These are phyloP conservation scores for Lasioglossum oenotherae DNA, from an alignment of 2,888 invertebrate species.

Conservation along the genomic window DNA sequence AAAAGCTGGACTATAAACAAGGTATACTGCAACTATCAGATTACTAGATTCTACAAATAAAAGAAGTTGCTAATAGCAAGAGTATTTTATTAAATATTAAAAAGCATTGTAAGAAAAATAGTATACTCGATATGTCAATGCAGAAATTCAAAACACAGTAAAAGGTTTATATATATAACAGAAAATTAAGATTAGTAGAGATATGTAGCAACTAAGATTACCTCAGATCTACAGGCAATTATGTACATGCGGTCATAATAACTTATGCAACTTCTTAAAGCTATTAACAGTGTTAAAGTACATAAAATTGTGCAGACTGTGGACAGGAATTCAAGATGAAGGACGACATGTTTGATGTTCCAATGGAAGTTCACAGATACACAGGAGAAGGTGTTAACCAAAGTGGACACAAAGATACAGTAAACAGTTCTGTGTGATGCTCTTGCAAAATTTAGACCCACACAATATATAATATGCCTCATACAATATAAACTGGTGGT, in stretches of 20 bases:
- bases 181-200: background rate
- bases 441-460: conserved; percentile 71
- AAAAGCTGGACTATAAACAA: background rate
- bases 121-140: background rate
- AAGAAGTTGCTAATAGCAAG: background rate
- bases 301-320: conserved; percentile 14
- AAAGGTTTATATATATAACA: background rate
- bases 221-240: background rate
- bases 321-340: conserved; percentile 34
- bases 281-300: background rate
- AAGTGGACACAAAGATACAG: conserved; percentile 57
- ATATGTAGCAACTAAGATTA: background rate
- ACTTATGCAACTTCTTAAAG: conserved; percentile 9
- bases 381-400: conserved; percentile 49
- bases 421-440: conserved; percentile 64
- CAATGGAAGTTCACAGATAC: conserved; percentile 42
- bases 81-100: background rate
- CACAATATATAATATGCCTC: background rate
- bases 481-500: background rate
- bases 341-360: conserved; percentile 40
- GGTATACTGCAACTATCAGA: background rate
- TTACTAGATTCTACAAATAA: background rate
- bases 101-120: background rate
- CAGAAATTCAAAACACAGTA: background rate
- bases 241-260: background rate